Percentiles rank a stretch among this genome's conserved stretches.
phyloP scores from a whole-genome alignment of 2,888 invertebrate species.

The Mycogona germanica region DNA sequence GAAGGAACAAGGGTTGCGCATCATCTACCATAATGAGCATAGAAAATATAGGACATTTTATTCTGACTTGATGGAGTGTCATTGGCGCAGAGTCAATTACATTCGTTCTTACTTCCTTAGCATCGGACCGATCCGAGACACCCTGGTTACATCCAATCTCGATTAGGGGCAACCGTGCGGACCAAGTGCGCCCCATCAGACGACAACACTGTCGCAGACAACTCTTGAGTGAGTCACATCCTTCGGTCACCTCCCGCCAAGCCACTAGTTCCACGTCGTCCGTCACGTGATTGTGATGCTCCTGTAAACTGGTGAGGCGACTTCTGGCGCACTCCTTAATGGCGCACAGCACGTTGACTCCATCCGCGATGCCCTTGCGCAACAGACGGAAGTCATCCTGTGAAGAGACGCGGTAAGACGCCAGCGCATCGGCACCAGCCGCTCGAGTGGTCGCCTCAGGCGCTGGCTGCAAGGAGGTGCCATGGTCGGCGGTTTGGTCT shows the following conservation, averaged over 20 bases:
- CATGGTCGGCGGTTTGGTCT: too few species aligned
- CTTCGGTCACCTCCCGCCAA: conserved; percentile 9
- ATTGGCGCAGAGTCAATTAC: too few species aligned
- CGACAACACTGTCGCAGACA: conserved; percentile 5
- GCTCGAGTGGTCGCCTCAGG: too few species aligned
- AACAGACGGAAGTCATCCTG: background rate
- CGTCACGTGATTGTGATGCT: background rate
- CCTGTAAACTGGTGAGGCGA: background rate
- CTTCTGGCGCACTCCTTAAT: background rate
- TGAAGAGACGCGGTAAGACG: background rate
- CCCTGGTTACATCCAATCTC: too few species aligned
- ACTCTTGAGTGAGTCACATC: background rate
- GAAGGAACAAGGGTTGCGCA: too few species aligned
- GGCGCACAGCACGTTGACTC: background rate
- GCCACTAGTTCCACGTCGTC: conserved; percentile 3
- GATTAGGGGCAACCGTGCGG: background rate
- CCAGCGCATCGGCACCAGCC: background rate
- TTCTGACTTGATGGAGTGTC: too few species aligned
- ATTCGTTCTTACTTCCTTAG: too few species aligned
- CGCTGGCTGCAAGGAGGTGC: too few species aligned
- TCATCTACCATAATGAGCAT: too few species aligned
- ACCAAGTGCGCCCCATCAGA: conserved; percentile 9
- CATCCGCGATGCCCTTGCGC: background rate
- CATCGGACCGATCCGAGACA: too few species aligned
- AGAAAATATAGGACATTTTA: too few species aligned